These are phyloP conservation scores for Premnoplex brunnescens DNA, from an alignment of 2,797 vertebrate genomes.

Conservation along the genomic window DNA sequence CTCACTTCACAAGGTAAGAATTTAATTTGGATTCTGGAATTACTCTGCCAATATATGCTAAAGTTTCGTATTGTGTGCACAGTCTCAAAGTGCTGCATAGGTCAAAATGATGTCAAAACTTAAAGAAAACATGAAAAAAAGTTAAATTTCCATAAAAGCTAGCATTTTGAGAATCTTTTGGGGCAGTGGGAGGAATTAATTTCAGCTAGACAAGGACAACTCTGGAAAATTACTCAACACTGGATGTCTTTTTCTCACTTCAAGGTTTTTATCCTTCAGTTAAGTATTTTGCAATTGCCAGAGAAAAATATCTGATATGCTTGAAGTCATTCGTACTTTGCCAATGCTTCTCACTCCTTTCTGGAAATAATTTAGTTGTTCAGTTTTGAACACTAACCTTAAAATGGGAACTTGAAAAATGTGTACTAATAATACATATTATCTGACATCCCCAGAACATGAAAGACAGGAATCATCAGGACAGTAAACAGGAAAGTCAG, in stretches of 20 bases:
- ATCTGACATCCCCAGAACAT: not conserved
- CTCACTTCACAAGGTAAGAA: slow-evolving; percentile 88
- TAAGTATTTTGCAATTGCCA: not conserved
- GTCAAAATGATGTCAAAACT: not conserved
- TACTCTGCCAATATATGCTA: not conserved
- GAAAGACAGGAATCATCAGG: not conserved
- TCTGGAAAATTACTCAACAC: not conserved
- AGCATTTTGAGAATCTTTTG: not conserved
- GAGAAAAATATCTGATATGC: not conserved
- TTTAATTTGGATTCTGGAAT: not conserved
- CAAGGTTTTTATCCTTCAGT: not conserved
- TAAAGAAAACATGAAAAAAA: not conserved
- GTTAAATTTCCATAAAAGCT: not conserved
- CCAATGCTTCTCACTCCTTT: not conserved
- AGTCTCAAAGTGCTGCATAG: not conserved
- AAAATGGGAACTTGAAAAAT: not conserved
- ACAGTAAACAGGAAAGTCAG: not conserved
- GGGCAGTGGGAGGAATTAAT: not conserved
- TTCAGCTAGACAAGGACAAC: not conserved
- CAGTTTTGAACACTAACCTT: not conserved
- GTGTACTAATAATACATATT: not conserved
- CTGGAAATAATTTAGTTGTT: not conserved
- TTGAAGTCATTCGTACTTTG: not conserved
- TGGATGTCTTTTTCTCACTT: not conserved
- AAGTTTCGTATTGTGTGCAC: not conserved